A percentile compares a stretch with the other conserved stretches of the same genome.
phyloP scores from a whole-genome alignment of 1,140 invertebrate genomes.

The Drosophila murphyi region DNA sequence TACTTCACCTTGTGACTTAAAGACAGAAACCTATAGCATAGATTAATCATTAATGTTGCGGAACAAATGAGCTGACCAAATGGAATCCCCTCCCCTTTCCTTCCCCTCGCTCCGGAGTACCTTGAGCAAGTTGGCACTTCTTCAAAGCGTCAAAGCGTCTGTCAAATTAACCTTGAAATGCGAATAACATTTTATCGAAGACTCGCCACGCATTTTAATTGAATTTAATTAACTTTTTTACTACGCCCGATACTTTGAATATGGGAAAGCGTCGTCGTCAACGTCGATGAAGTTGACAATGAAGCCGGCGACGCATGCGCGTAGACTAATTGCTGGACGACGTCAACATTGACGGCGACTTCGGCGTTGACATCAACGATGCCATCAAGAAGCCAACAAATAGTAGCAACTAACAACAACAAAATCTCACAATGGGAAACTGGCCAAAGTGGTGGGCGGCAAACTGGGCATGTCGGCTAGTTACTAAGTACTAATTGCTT shows the following conservation, averaged over 20 bases:
- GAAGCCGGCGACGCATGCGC: constrained; percentile 75
- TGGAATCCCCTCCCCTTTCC: background rate
- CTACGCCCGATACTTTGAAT: constrained; percentile 77
- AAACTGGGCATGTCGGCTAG: background rate
- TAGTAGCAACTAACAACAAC: constrained; percentile 22
- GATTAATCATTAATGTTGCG: constrained; percentile 71
- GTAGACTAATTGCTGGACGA: constrained; percentile 72
- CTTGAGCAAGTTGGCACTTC: constrained; percentile 66
- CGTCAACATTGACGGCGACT: background rate
- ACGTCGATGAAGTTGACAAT: constrained; percentile 63
- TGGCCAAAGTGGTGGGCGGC: constrained; percentile 4
- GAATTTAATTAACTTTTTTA: constrained; percentile 80
- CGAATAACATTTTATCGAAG: constrained; percentile 80
- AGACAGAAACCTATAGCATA: constrained; percentile 30
- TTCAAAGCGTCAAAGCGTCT: constrained; percentile 59
- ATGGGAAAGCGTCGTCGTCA: constrained; percentile 63
- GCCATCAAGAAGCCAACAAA: constrained; percentile 26
- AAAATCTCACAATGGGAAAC: constrained; percentile 56
- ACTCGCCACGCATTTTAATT: constrained; percentile 77
- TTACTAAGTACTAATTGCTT: constrained; percentile 22
- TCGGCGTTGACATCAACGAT: constrained; percentile 10
- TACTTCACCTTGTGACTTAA: constrained; percentile 59
- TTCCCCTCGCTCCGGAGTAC: background rate
- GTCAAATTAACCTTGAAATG: constrained; percentile 77
- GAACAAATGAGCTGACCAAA: constrained; percentile 53